These are phyloP conservation scores for Sphaerophoria rueppellii DNA, from an alignment of 2,888 invertebrate genomes.

Conservation along the genomic window DNA sequence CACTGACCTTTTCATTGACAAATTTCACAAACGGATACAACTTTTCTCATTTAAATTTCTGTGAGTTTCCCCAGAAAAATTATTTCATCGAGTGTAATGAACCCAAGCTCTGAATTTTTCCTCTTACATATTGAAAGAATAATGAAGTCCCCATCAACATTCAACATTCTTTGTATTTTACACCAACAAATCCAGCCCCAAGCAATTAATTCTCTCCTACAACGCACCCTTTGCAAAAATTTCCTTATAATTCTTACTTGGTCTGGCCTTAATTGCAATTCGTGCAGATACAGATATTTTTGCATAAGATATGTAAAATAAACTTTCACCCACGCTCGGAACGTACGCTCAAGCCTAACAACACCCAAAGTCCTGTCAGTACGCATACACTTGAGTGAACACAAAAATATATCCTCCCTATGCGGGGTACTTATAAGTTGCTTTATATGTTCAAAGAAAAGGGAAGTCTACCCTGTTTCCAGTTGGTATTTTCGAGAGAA, in stretches of 20 bases:
- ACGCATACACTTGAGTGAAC: slow-evolving; percentile 61
- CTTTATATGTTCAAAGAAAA: slow-evolving; percentile 25
- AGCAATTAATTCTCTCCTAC: background rate
- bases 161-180: too few species aligned
- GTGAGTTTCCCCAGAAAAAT: too few species aligned
- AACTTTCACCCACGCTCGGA: slow-evolving; percentile 45
- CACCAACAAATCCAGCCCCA: background rate
- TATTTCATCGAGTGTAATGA: too few species aligned
- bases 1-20: too few species aligned
- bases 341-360: slow-evolving; percentile 39
- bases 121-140: too few species aligned
- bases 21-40: too few species aligned
- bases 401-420: slow-evolving; percentile 50
- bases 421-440: background rate
- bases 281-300: slow-evolving; percentile 64
- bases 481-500: slow-evolving; percentile 39
- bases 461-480: too few species aligned
- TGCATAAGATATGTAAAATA: slow-evolving; percentile 57
- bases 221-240: background rate
- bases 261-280: slow-evolving; percentile 62
- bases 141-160: too few species aligned
- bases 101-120: too few species aligned
- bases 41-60: too few species aligned
- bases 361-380: slow-evolving; percentile 28
- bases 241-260: background rate